These are phyloP conservation scores for Mythimna loreyi DNA, from an alignment of 2,888 invertebrate genomes.

Conservation along the genomic window DNA sequence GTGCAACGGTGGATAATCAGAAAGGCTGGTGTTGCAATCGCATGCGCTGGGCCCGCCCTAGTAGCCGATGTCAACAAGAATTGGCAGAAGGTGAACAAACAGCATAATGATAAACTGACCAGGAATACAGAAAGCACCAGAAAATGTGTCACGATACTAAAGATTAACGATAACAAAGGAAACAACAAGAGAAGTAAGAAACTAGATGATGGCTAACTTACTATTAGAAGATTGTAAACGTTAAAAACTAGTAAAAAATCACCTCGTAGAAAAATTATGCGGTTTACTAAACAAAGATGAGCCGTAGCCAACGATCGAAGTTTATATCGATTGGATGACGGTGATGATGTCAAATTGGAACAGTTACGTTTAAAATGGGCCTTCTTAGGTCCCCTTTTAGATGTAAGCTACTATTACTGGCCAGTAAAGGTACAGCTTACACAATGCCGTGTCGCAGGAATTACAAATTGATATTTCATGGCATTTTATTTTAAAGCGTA, in stretches of 20 bases:
- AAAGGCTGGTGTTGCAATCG: constrained; percentile 45
- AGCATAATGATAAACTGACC: not conserved
- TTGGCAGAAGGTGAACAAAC: constrained; percentile 24
- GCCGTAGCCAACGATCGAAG: too few relatives aligned
- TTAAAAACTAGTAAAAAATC: too few relatives aligned
- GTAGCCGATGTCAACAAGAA: not conserved
- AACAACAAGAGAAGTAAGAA: too few relatives aligned
- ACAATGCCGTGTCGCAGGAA: constrained; percentile 47
- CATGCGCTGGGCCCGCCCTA: constrained; percentile 32
- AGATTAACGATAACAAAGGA: not conserved
- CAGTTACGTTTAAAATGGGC: not conserved
- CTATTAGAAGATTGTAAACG: too few relatives aligned
- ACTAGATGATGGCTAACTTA: not conserved
- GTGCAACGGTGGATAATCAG: constrained; percentile 24
- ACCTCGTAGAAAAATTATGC: too few relatives aligned
- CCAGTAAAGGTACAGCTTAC: constrained; percentile 48
- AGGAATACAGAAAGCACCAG: not conserved
- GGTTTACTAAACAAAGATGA: too few relatives aligned
- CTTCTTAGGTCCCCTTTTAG: constrained; percentile 2
- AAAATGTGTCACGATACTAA: not conserved
- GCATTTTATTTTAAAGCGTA: constrained; percentile 46
- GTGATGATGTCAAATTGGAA: too few relatives aligned
- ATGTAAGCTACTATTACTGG: not conserved
- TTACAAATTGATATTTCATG: constrained; percentile 60
- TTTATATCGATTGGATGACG: too few relatives aligned